Conservation (phyloP, 2,113 vertebrate genomes). For the Sporophila hypoxantha region DNA sequence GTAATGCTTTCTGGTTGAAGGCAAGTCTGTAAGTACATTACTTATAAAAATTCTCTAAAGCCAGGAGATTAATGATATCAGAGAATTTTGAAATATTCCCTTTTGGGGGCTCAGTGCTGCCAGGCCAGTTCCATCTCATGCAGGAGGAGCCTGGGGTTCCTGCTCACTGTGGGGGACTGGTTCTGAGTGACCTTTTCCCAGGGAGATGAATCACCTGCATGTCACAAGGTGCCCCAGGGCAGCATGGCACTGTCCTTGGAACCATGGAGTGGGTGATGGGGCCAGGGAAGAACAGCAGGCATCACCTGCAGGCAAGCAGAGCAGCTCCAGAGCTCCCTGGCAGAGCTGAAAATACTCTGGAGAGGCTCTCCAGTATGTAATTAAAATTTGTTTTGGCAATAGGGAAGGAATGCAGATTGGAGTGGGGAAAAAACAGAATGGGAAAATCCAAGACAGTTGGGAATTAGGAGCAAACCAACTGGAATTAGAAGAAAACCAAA, state of each 20-base stretch:
- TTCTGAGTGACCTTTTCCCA: neutral
- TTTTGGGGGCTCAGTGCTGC: neutral
- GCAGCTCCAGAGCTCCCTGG: neutral
- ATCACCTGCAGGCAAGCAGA: conserved; percentile 5
- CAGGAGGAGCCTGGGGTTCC: neutral
- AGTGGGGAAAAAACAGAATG: neutral
- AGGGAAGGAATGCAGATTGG: neutral
- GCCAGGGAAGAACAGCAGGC: neutral
- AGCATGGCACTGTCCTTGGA: neutral
- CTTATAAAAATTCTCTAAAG: neutral
- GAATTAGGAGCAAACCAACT: neutral
- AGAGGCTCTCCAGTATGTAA: neutral
- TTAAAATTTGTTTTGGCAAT: conserved; percentile 30
- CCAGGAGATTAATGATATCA: neutral
- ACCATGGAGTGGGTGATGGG: neutral
- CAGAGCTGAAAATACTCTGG: neutral
- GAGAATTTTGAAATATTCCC: neutral
- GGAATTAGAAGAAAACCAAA: neutral
- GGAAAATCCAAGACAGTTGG: neutral
- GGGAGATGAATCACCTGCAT: neutral
- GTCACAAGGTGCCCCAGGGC: neutral
- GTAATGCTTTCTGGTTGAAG: conserved; percentile 15
- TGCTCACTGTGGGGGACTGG: neutral
- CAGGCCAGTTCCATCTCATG: neutral
- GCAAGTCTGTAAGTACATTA: conserved; percentile 13